Evolutionary conservation across 1,140 invertebrate species (phyloP).

Genomic region (Geopemphigus sp.): DNA sequence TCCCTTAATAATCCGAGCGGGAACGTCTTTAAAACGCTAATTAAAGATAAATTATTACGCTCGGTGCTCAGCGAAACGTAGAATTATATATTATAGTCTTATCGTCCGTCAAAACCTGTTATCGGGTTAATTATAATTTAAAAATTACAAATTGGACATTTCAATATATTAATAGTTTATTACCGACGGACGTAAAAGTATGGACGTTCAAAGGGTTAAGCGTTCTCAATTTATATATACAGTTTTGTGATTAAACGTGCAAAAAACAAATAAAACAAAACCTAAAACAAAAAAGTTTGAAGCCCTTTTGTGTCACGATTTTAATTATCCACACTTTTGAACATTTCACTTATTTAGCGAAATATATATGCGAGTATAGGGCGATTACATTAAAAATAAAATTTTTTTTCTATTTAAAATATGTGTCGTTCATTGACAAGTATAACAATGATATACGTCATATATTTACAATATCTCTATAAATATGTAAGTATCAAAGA

Average conservation of each 20-base stretch:
- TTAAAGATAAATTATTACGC: conserved; percentile 24
- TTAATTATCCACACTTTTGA: background rate
- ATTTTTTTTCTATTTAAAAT: too few species aligned
- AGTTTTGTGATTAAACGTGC: background rate
- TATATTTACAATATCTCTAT: too few species aligned
- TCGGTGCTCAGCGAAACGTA: background rate
- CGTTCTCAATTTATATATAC: conserved; percentile 33
- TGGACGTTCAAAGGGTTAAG: conserved; percentile 37
- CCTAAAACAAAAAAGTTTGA: background rate
- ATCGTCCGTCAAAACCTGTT: background rate
- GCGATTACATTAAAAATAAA: too few species aligned
- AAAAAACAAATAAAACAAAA: background rate
- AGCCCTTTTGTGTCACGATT: background rate
- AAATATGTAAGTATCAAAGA: too few species aligned
- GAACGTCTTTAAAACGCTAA: conserved; percentile 3
- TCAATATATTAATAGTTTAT: background rate
- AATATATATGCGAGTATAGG: background rate
- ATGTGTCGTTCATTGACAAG: too few species aligned
- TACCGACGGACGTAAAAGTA: conserved; percentile 1
- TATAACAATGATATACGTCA: too few species aligned
- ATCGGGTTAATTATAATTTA: conserved; percentile 16
- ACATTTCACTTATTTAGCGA: background rate
- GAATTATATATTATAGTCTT: background rate
- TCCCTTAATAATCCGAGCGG: background rate
- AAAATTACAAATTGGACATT: background rate